Conservation (phyloP, 2,888 invertebrate genomes). For the Drosophila buzzatii region DNA sequence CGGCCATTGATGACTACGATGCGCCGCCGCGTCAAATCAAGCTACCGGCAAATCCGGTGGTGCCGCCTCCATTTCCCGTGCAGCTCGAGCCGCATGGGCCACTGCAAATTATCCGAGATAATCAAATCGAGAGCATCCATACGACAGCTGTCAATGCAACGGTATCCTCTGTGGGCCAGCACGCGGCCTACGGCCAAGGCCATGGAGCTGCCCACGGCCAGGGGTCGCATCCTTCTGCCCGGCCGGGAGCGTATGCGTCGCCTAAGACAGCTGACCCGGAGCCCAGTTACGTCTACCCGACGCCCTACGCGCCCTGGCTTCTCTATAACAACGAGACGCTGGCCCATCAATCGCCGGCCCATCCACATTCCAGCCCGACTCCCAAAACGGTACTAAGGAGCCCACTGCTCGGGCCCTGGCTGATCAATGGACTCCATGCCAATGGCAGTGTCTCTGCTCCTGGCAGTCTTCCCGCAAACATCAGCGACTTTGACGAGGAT, state of each 20-base stretch:
- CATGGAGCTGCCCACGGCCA: conserved; percentile 77
- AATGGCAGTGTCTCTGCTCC: conserved; percentile 87
- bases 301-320: conserved; percentile 88
- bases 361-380: conserved; percentile 38
- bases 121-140: conserved; percentile 87
- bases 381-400: conserved; percentile 70
- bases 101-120: conserved; percentile 93
- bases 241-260: conserved; percentile 86
- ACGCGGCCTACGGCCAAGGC: conserved; percentile 74
- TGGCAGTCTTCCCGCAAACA: conserved; percentile 86
- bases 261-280: conserved; percentile 64
- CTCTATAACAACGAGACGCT: conserved; percentile 62
- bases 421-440: conserved; percentile 61
- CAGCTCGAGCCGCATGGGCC: conserved; percentile 94
- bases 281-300: conserved; percentile 87
- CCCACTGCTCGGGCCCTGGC: conserved; percentile 79
- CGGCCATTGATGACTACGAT: conserved; percentile 93
- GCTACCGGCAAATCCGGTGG: conserved; percentile 92
- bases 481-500: conserved; percentile 94
- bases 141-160: conserved; percentile 88
- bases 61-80: conserved; percentile 97
- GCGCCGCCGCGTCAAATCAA: conserved; percentile 94
- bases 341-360: conserved; percentile 19
- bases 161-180: conserved; percentile 88
- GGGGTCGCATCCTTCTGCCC: conserved; percentile 87